Evolutionary conservation across 2,888 invertebrate species (phyloP).

Genomic region (Mactromeris polynyma): DNA sequence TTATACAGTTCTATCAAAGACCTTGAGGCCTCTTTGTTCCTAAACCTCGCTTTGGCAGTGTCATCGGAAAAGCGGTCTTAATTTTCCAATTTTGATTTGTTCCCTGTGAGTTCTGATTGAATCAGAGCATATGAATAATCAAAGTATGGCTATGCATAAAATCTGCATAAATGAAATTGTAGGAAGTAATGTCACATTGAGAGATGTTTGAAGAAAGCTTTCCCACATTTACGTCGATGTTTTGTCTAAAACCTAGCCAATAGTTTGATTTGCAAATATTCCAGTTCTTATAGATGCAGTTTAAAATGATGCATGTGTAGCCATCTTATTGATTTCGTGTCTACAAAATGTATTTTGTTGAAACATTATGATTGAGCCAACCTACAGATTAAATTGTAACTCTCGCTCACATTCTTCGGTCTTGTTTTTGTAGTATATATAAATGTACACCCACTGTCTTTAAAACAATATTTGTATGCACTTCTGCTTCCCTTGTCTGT

Average conservation of each 20-base stretch:
- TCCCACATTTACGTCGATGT: background rate
- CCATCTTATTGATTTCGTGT: background rate
- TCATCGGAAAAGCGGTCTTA: conserved; percentile 2
- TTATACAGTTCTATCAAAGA: background rate
- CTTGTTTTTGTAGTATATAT: too few relatives aligned
- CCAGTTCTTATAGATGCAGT: background rate
- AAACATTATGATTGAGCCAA: background rate
- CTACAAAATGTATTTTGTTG: background rate
- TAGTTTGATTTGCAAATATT: too few relatives aligned
- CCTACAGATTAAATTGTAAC: too few relatives aligned
- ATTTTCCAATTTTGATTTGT: conserved; percentile 25
- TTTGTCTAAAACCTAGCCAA: background rate
- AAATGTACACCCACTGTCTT: too few relatives aligned
- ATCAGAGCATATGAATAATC: conserved; percentile 44
- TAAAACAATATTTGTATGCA: too few relatives aligned
- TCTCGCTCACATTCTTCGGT: too few relatives aligned
- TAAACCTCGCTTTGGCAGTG: background rate
- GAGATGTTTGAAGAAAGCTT: background rate
- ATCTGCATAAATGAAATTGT: conserved; percentile 35
- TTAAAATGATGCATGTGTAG: conserved; percentile 3
- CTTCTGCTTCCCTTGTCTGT: too few relatives aligned
- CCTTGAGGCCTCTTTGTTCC: background rate
- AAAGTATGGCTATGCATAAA: conserved; percentile 39
- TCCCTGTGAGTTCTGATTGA: conserved; percentile 23
- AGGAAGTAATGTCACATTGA: background rate